Conservation (phyloP, 2,888 invertebrate species). For the Meganola albula region DNA sequence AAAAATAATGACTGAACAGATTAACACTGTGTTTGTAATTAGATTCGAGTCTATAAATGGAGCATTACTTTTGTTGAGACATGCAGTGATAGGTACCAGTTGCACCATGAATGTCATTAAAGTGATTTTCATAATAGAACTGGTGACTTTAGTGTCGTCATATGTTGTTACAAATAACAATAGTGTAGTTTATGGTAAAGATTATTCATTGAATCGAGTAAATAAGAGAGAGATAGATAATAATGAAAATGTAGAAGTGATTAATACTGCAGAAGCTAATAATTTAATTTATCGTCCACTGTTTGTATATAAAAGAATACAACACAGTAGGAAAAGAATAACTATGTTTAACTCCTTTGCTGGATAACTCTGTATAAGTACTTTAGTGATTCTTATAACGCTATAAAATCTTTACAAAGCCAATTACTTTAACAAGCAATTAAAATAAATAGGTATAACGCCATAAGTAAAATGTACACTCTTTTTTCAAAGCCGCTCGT, state of each 20-base stretch:
- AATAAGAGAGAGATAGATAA: slow-evolving; percentile 1
- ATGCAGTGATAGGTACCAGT: too few relatives aligned
- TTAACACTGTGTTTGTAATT: slow-evolving; percentile 14
- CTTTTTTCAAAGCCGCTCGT: too few relatives aligned
- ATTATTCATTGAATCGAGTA: background rate
- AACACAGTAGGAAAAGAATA: slow-evolving; percentile 60
- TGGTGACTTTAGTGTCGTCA: slow-evolving; percentile 6
- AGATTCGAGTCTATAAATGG: slow-evolving; percentile 15
- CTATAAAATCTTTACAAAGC: background rate
- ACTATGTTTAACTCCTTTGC: slow-evolving; percentile 66
- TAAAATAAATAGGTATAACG: too few relatives aligned
- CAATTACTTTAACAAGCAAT: background rate
- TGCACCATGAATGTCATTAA: slow-evolving; percentile 14
- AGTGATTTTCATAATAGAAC: slow-evolving; percentile 5
- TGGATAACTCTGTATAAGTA: slow-evolving; percentile 36
- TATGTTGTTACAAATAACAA: slow-evolving; percentile 4
- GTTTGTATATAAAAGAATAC: slow-evolving; percentile 58
- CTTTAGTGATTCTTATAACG: background rate
- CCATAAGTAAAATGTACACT: too few relatives aligned
- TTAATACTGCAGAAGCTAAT: slow-evolving; percentile 46
- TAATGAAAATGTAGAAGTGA: slow-evolving; percentile 24
- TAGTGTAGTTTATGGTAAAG: too few relatives aligned
- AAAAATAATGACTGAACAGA: slow-evolving; percentile 14
- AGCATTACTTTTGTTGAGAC: too few relatives aligned
- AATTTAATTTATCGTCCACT: slow-evolving; percentile 58